phyloP scores from a whole-genome alignment of 2,797 vertebrate species.

The Sebastes steindachneri region DNA sequence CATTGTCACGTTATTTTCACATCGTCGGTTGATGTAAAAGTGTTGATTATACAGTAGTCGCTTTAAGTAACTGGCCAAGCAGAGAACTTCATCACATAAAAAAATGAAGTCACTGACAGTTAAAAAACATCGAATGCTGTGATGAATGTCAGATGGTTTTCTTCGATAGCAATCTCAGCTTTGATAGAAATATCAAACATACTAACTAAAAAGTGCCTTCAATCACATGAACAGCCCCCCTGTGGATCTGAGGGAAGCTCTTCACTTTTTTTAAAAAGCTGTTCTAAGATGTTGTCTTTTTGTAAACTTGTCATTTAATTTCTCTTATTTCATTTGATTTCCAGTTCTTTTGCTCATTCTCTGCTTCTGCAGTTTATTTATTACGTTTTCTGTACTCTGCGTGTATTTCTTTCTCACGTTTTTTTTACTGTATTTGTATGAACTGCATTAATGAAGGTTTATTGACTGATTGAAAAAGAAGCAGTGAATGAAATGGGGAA shows the following conservation, averaged over 20 bases:
- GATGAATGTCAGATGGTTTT: constrained; percentile 5
- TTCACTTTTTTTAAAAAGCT: not conserved
- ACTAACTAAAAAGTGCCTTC: constrained; percentile 12
- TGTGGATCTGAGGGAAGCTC: not conserved
- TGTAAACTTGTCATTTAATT: not conserved
- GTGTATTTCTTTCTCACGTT: not conserved
- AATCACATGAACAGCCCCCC: constrained; percentile 4
- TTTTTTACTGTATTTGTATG: not conserved
- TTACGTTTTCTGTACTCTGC: not conserved
- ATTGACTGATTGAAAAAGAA: not conserved
- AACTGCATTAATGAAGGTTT: not conserved
- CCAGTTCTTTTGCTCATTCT: not conserved
- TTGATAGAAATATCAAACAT: constrained; percentile 29
- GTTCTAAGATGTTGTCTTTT: constrained; percentile 3
- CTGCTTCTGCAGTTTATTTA: not conserved
- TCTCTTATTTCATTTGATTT: not conserved
- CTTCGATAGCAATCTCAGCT: constrained; percentile 3
- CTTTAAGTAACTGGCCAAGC: not conserved
- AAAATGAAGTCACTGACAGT: not conserved
- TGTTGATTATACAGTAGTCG: not conserved
- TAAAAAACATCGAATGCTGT: not conserved
- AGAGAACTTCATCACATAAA: not conserved
- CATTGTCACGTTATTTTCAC: not conserved
- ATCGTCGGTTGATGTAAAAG: not conserved
- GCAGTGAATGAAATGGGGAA: not conserved